Evolutionary conservation across 2,888 invertebrate genomes (phyloP).

Genomic region (Aphodius granarius): DNA sequence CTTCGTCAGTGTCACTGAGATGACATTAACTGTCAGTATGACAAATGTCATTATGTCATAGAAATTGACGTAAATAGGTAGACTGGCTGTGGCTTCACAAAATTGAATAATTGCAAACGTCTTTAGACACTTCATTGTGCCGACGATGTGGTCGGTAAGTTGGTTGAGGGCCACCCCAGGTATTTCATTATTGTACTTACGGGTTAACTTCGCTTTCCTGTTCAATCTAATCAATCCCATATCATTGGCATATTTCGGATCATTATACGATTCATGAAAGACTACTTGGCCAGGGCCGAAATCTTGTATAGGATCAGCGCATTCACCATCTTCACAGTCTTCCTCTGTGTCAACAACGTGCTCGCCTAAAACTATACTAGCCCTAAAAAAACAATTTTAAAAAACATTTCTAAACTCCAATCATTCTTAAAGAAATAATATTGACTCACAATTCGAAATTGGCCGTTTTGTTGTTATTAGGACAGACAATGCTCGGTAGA

Average conservation of each 20-base stretch:
- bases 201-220: constrained; percentile 41
- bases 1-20: too few species aligned
- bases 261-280: constrained; percentile 43
- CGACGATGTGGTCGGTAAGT: too few species aligned
- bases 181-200: constrained; percentile 42
- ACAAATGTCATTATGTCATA: too few species aligned
- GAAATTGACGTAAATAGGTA: too few species aligned
- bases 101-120: too few species aligned
- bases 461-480: constrained; percentile 1
- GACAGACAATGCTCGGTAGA: constrained; percentile 29
- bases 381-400: constrained; percentile 34
- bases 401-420: too few species aligned
- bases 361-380: constrained; percentile 43
- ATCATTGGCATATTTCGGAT: constrained; percentile 45
- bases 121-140: too few species aligned
- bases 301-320: constrained; percentile 53
- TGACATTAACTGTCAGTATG: too few species aligned
- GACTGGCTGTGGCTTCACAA: too few species aligned
- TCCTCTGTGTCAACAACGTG: constrained; percentile 33
- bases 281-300: constrained; percentile 42
- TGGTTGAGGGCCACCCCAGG: too few species aligned
- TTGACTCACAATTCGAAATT: constrained; percentile 30
- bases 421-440: constrained; percentile 17
- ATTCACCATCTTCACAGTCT: constrained; percentile 44
- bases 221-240: constrained; percentile 50